Percentiles rank a stretch among this genome's conserved stretches.
These are phyloP conservation scores for Ptychobarbus kaznakovi DNA, from an alignment of 2,797 vertebrate genomes.

Conservation along the genomic window DNA sequence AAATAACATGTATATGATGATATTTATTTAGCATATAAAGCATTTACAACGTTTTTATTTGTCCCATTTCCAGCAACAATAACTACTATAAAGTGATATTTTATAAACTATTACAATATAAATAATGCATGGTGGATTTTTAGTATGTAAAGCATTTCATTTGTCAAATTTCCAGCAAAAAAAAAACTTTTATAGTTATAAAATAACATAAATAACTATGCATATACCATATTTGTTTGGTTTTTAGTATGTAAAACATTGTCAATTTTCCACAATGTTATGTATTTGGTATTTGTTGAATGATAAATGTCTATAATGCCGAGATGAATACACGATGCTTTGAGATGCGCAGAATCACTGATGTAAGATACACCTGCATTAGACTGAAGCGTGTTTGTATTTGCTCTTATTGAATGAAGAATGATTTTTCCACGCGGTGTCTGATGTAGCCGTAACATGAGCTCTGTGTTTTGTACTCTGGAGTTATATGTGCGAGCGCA, in stretches of 20 bases:
- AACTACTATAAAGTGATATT: background rate
- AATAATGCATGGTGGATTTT: background rate
- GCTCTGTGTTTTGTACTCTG: background rate
- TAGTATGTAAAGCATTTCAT: background rate
- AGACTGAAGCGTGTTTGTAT: background rate
- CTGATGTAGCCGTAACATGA: slow-evolving; percentile 44
- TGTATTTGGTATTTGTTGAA: no score
- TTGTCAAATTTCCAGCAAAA: background rate
- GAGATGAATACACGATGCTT: background rate
- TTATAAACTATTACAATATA: background rate
- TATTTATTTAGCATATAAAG: background rate
- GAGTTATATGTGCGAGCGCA: background rate
- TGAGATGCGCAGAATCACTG: background rate
- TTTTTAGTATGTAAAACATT: background rate
- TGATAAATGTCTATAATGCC: no score
- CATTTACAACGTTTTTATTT: background rate
- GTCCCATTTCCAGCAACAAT: background rate
- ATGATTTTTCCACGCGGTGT: slow-evolving; percentile 23
- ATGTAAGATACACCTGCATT: background rate
- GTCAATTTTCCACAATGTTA: background rate
- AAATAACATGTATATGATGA: background rate
- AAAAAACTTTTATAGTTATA: background rate
- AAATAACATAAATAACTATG: background rate
- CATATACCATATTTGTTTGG: background rate
- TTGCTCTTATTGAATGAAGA: slow-evolving; percentile 36